A percentile compares a stretch with the other conserved stretches of the same genome.
Conservation (phyloP, 1,140 invertebrate genomes). For the Brachionus calyciflorus region DNA sequence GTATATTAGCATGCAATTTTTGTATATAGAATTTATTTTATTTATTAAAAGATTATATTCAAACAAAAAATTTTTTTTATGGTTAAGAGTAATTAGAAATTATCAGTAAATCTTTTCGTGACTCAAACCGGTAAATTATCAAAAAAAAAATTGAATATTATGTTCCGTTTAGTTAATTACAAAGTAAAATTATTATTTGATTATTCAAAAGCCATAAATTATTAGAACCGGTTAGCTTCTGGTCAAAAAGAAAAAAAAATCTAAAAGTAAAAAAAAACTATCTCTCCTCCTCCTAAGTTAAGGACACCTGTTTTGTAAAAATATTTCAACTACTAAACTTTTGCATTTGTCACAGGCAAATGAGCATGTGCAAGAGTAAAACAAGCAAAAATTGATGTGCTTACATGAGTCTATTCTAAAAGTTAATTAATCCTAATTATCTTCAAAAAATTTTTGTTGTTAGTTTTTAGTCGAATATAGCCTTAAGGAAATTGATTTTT, state of each 20-base stretch:
- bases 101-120: slow-evolving; percentile 14
- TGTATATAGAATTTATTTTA: too few relatives aligned
- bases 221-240: neutral
- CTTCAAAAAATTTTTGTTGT: slow-evolving; percentile 29
- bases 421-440: slow-evolving; percentile 45
- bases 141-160: slow-evolving; percentile 4
- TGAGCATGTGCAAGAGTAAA: slow-evolving; percentile 5
- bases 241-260: too few relatives aligned
- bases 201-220: neutral
- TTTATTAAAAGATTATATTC: too few relatives aligned
- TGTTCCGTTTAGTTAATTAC: slow-evolving; percentile 36
- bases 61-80: too few relatives aligned
- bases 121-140: slow-evolving; percentile 20
- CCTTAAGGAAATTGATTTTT: slow-evolving; percentile 28
- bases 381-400: slow-evolving; percentile 14
- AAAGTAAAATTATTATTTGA: neutral
- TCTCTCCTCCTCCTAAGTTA: neutral
- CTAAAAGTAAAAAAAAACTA: too few relatives aligned
- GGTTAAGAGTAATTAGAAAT: too few relatives aligned
- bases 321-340: neutral
- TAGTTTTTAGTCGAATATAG: too few relatives aligned
- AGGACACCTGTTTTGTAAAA: slow-evolving; percentile 18
- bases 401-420: slow-evolving; percentile 22
- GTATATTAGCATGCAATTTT: too few relatives aligned
- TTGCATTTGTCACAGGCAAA: slow-evolving; percentile 38